phyloP scores from a whole-genome alignment of 37 sponge, comb jelly and placozoan genomes.

The Tethya wilhelma region DNA sequence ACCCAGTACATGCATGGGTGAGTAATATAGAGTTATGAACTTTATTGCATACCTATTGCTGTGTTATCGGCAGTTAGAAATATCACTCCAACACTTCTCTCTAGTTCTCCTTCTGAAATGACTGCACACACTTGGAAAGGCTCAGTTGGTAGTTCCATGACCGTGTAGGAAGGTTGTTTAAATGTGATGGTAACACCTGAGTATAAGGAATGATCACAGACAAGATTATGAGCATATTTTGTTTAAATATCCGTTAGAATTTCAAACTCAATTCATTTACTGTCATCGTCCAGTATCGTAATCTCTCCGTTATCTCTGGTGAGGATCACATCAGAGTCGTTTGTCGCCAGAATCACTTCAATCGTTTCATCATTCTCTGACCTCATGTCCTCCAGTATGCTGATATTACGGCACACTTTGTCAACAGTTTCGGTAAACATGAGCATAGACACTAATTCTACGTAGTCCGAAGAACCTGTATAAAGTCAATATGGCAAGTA shows the following conservation, averaged over 20 bases:
- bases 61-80: background rate
- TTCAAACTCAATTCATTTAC: background rate
- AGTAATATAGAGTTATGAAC: background rate
- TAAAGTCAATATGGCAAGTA: no score
- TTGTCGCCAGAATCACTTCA: background rate
- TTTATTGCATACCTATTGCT: background rate
- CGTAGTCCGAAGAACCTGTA: no score
- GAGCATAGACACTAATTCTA: background rate
- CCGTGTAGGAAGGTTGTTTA: background rate
- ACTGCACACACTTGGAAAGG: background rate
- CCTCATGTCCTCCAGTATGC: background rate
- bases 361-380: background rate
- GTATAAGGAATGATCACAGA: background rate
- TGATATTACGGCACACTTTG: background rate
- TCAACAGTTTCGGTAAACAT: background rate
- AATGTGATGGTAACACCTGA: no score
- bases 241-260: background rate
- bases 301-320: background rate
- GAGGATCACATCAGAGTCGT: background rate
- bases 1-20: no score
- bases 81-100: background rate
- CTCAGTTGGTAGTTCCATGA: background rate
- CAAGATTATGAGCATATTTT: background rate
- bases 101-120: background rate
- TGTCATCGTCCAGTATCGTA: background rate